phyloP scores from a whole-genome alignment of 2,888 invertebrate species.

The Zygothrica quintamaculata region DNA sequence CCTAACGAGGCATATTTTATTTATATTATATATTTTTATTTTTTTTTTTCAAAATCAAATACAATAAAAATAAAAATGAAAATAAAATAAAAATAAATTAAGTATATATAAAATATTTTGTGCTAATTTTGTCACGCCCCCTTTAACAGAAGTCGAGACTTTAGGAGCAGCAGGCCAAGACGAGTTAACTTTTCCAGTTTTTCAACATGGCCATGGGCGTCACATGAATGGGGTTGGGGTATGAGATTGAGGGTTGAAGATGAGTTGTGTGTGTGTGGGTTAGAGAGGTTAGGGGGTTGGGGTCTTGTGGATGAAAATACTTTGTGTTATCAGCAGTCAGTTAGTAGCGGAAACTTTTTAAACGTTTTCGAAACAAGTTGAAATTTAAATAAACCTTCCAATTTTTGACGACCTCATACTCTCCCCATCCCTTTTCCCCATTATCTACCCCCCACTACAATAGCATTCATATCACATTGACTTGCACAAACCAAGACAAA shows the following conservation, averaged over 20 bases:
- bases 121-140: conserved; percentile 68
- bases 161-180: conserved; percentile 35
- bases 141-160: not conserved
- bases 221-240: not conserved
- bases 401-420: conserved; percentile 67
- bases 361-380: conserved; percentile 78
- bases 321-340: conserved; percentile 77
- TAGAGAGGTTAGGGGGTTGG: not conserved
- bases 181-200: conserved; percentile 62
- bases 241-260: not conserved
- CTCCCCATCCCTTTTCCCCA: not conserved
- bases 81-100: conserved; percentile 29
- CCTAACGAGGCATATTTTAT: conserved; percentile 15
- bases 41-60: conserved; percentile 33
- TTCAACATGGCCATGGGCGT: conserved; percentile 42
- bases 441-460: too few relatives aligned
- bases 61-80: conserved; percentile 14
- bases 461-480: too few relatives aligned
- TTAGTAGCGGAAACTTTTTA: conserved; percentile 78
- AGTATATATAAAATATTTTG: conserved; percentile 56
- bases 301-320: conserved; percentile 38
- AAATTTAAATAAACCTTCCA: conserved; percentile 77
- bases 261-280: conserved; percentile 2
- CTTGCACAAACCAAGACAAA: too few relatives aligned
- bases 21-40: too few relatives aligned